Percentiles rank a stretch among this genome's conserved stretches.
Conservation (phyloP, 2,113 vertebrate genomes). For the Solea solea region DNA sequence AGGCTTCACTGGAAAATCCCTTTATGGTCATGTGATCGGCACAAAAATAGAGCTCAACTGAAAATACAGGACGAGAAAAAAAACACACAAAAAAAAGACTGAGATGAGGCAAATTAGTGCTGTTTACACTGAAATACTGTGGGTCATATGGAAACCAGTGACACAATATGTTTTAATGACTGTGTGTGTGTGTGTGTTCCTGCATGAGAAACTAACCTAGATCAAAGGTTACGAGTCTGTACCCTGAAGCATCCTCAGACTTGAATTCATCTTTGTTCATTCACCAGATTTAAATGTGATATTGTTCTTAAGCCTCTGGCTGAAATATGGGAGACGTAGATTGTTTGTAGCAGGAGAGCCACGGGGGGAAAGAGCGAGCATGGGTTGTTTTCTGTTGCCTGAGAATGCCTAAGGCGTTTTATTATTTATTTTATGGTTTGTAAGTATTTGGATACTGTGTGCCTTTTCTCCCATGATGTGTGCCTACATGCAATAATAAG, state of each 20-base stretch:
- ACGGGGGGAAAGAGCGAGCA: neutral
- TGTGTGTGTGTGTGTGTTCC: neutral
- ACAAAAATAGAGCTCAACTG: neutral
- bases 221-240: conserved; percentile 20
- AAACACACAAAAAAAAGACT: no score
- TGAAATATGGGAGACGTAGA: neutral
- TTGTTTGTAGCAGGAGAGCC: conserved; percentile 16
- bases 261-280: conserved; percentile 34
- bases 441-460: neutral
- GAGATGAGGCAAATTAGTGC: conserved; percentile 7
- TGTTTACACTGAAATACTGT: conserved; percentile 9
- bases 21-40: neutral
- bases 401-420: conserved; percentile 1
- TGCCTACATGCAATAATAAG: neutral
- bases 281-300: conserved; percentile 12
- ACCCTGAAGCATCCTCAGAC: conserved; percentile 12
- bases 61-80: neutral
- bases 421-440: neutral
- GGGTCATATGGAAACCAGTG: conserved; percentile 21
- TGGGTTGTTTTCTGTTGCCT: conserved; percentile 4
- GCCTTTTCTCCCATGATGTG: neutral
- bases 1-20: neutral
- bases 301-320: conserved; percentile 5
- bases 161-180: conserved; percentile 30
- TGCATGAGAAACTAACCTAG: conserved; percentile 18